Conservation (phyloP, 2,797 vertebrate genomes). For the Decapterus maruadsi region DNA sequence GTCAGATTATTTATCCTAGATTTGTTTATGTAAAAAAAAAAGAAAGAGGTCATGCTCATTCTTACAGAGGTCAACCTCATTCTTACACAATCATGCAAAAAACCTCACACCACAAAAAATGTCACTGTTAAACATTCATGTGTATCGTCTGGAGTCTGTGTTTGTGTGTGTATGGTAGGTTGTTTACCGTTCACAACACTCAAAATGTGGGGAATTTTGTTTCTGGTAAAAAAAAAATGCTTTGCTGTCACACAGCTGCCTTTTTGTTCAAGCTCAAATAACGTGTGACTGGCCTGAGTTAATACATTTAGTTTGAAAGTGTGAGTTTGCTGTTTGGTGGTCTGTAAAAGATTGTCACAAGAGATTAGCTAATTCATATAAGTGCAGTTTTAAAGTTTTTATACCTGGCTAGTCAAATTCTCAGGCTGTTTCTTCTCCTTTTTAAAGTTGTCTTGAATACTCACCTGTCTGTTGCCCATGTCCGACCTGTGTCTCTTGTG, state of each 20-base stretch:
- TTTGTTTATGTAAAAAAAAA: neutral
- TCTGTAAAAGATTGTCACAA: neutral
- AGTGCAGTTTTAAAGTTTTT: too few species aligned
- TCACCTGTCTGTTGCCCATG: constrained; percentile 8
- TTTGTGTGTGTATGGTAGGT: neutral
- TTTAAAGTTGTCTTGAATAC: constrained; percentile 25
- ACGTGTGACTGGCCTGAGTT: neutral
- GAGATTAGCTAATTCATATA: too few species aligned
- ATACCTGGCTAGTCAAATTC: neutral
- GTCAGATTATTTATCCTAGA: neutral
- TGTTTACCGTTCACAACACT: neutral
- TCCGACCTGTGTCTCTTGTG: neutral
- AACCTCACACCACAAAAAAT: neutral
- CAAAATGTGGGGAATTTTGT: constrained; percentile 5
- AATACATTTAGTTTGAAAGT: neutral
- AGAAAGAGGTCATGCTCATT: neutral
- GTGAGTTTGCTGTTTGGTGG: neutral
- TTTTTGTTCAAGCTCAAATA: constrained; percentile 20
- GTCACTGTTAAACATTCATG: neutral
- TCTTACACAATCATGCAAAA: neutral
- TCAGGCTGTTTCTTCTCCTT: constrained; percentile 5
- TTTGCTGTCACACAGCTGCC: neutral
- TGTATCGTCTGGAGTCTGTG: neutral
- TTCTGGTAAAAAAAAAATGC: neutral
- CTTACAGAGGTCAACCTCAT: too few species aligned